Base-by-base conservation (phyloP, 2,888 invertebrate genomes). In the Trichacis sp. region DNA sequence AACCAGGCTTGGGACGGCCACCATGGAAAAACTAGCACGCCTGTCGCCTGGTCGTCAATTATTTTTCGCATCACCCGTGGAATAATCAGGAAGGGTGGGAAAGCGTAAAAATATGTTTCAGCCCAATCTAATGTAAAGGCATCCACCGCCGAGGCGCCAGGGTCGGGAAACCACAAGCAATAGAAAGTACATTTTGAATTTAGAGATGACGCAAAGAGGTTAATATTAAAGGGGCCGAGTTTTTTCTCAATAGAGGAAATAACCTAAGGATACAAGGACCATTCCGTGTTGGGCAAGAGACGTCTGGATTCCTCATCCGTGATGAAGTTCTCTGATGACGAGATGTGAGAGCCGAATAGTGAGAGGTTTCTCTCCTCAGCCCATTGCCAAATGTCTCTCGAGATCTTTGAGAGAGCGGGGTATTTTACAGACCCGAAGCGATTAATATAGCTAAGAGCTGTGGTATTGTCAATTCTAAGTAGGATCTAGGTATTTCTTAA, bases 1-100 rank as follows among this genome's bases (percentile, higher is more conserved):
- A n/a, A n/a, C n/a, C n/a, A n/a, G n/a, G n/a, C n/a, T n/a, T n/a
- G n/a, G 5, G 71, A 59, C 15, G 72, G 74, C 77, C 33, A 33
- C 33, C 33, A 51, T 9, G 73, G 78, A 2, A 77, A 73, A 3
- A 79, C 73, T 14, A 79, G 47, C 30, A 74, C 71, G 1, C 76
- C 77, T 30, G 64, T 61, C 4, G 78, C 76, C 53, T 69, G 64
- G 29, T 80, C 77, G 3, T 54, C 24, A 15, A 72, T 69, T 29
- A 80, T 75, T 66, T 78, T 79, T 46, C 72, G 45, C 14, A 81
- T 20, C 0, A 64, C 60, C 52, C 64, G 69, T 9, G 70, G 50
- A 48, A 80, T 64, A 9, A 77, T n/a, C 0, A 71, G 64, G 64
- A 78, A 78, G 4, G 56, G 38, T 9, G 56, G 56, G 17, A 62